Evolutionary conservation across 1,140 invertebrate species (phyloP).

Genomic region (Chlorops oryzae): DNA sequence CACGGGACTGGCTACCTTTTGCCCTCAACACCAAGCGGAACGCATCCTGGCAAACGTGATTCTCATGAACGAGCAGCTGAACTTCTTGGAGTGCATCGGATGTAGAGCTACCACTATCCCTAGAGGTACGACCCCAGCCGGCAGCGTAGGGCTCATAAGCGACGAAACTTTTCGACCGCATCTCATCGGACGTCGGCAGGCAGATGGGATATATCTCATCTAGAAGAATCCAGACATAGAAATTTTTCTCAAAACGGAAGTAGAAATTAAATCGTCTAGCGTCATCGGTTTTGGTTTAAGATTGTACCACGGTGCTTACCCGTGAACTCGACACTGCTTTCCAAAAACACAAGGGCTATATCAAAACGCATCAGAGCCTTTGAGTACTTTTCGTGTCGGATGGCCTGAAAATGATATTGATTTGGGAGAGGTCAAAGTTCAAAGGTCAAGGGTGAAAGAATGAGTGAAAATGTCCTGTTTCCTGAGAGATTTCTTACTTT

Average conservation of each 20-base stretch:
- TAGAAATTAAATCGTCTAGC: no score
- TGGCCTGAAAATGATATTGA: slow-evolving; percentile 1
- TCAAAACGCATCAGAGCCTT: slow-evolving; percentile 2
- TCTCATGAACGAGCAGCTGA: slow-evolving; percentile 61
- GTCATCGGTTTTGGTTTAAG: no score
- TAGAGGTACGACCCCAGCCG: slow-evolving; percentile 64
- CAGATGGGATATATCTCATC: slow-evolving; percentile 61
- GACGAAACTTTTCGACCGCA: slow-evolving; percentile 45
- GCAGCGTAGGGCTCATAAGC: slow-evolving; percentile 55
- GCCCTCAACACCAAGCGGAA: slow-evolving; percentile 45
- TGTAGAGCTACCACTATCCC: slow-evolving; percentile 50
- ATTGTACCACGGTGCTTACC: no score
- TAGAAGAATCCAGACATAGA: slow-evolving; percentile 50
- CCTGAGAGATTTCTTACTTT: slow-evolving; percentile 3
- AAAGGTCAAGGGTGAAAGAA: background rate
- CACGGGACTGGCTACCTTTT: slow-evolving; percentile 55
- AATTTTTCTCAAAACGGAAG: no score
- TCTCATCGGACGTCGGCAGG: slow-evolving; percentile 52
- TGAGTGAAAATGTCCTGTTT: background rate
- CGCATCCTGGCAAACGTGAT: slow-evolving; percentile 54
- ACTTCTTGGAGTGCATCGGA: slow-evolving; percentile 57
- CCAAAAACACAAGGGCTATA: slow-evolving; percentile 13
- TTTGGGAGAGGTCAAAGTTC: background rate
- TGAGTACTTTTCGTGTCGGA: slow-evolving; percentile 7
- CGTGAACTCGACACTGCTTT: slow-evolving; percentile 13